These are phyloP conservation scores for Hipparchia semele DNA, from an alignment of 2,888 invertebrate species.

Conservation along the genomic window DNA sequence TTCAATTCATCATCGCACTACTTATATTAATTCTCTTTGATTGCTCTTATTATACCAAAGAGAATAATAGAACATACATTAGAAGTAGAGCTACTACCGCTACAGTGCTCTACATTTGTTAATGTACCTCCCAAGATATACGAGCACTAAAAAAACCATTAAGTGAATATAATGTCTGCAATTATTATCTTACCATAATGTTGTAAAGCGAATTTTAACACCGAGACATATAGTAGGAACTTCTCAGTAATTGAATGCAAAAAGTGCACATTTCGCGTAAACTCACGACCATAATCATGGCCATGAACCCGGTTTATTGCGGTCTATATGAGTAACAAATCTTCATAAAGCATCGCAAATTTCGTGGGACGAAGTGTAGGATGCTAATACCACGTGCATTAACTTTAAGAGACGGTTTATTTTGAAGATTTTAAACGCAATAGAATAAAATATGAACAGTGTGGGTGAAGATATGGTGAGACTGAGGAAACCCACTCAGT, in stretches of 20 bases:
- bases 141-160: conserved; percentile 55
- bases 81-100: conserved; percentile 14
- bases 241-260: conserved; percentile 72
- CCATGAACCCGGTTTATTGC: conserved; percentile 72
- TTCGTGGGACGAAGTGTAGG: conserved; percentile 67
- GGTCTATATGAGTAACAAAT: conserved; percentile 74
- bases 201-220: conserved; percentile 61
- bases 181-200: conserved; percentile 23
- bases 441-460: not conserved
- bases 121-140: conserved; percentile 46
- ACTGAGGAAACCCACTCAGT: conserved; percentile 48
- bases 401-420: conserved; percentile 5
- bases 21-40: conserved; percentile 55
- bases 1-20: conserved; percentile 68
- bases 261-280: conserved; percentile 75
- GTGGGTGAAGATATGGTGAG: conserved; percentile 70
- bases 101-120: conserved; percentile 39
- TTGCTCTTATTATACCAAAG: conserved; percentile 47
- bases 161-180: conserved; percentile 26
- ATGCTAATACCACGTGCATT: conserved; percentile 39
- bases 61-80: conserved; percentile 10
- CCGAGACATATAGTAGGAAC: conserved; percentile 58
- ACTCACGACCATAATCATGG: conserved; percentile 56
- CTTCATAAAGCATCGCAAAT: conserved; percentile 65
- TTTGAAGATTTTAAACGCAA: conserved; percentile 1